Conservation (phyloP, 2,888 invertebrate species). For the Nipponacmea schrenckii region DNA sequence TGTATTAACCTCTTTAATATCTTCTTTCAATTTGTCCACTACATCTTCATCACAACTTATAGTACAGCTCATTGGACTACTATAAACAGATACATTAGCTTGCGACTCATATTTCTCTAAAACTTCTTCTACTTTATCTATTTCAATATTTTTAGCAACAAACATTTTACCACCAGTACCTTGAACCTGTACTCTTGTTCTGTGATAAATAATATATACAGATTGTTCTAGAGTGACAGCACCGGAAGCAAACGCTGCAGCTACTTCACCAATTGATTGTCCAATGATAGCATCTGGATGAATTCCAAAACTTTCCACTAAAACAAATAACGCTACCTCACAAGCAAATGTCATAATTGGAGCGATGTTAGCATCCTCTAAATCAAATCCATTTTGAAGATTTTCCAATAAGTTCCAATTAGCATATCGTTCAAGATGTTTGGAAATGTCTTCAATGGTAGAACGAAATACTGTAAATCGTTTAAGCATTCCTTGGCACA, state of each 20-base stretch:
- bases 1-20: slow-evolving; percentile 16
- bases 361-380: slow-evolving; percentile 32
- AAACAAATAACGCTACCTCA: slow-evolving; percentile 36
- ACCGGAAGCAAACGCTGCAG: slow-evolving; percentile 43
- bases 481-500: slow-evolving; percentile 37
- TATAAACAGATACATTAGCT: slow-evolving; percentile 35
- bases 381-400: slow-evolving; percentile 28
- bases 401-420: slow-evolving; percentile 27
- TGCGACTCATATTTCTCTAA: slow-evolving; percentile 18
- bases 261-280: slow-evolving; percentile 50
- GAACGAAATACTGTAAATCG: slow-evolving; percentile 27
- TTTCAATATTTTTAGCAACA: slow-evolving; percentile 31
- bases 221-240: slow-evolving; percentile 35
- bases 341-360: slow-evolving; percentile 44
- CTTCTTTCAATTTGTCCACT: slow-evolving; percentile 23
- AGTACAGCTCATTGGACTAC: slow-evolving; percentile 35
- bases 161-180: slow-evolving; percentile 39
- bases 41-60: slow-evolving; percentile 33
- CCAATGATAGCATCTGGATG: slow-evolving; percentile 39
- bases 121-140: slow-evolving; percentile 24
- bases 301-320: slow-evolving; percentile 42
- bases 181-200: slow-evolving; percentile 30
- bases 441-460: slow-evolving; percentile 30
- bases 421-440: slow-evolving; percentile 17
- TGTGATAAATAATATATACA: slow-evolving; percentile 39